Evolutionary conservation across 1,140 invertebrate genomes (phyloP).

Genomic region (Metaphire vulgaris): DNA sequence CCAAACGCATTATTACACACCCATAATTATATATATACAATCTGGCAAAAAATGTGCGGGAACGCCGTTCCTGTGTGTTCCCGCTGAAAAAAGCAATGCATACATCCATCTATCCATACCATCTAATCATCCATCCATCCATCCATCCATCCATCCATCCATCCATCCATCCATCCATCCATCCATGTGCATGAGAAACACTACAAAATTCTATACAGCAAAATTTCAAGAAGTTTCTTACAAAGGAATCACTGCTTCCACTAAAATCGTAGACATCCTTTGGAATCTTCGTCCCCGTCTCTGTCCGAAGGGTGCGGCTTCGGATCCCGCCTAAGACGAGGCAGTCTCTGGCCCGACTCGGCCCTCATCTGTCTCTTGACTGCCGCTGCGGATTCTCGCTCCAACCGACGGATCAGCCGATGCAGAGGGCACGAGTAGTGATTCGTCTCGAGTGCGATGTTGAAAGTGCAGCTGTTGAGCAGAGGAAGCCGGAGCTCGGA

Average conservation of each 20-base stretch:
- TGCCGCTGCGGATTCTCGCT: slow-evolving; percentile 29
- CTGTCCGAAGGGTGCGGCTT: background rate
- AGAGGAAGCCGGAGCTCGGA: background rate
- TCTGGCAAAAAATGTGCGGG: too few species aligned
- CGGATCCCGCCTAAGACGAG: background rate
- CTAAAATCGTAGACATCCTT: background rate
- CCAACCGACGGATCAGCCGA: slow-evolving; percentile 33
- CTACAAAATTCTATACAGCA: too few species aligned
- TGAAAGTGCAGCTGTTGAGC: slow-evolving; percentile 42
- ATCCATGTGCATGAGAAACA: too few species aligned
- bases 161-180: too few species aligned
- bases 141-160: too few species aligned
- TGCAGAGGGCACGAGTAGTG: slow-evolving; percentile 37
- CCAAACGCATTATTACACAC: too few species aligned
- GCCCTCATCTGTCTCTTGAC: background rate
- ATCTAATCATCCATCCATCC: too few species aligned
- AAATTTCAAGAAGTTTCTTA: too few species aligned
- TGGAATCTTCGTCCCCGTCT: background rate
- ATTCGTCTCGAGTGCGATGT: slow-evolving; percentile 40
- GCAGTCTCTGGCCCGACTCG: background rate
- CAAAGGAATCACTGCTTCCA: background rate
- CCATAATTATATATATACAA: too few species aligned
- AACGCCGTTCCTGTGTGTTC: too few species aligned
- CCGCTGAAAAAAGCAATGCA: too few species aligned
- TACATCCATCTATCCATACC: too few species aligned